A percentile compares a stretch with the other conserved stretches of the same genome.
Conservation (phyloP, 2,888 invertebrate genomes). For the Scaptomyza cyrtandrae region DNA sequence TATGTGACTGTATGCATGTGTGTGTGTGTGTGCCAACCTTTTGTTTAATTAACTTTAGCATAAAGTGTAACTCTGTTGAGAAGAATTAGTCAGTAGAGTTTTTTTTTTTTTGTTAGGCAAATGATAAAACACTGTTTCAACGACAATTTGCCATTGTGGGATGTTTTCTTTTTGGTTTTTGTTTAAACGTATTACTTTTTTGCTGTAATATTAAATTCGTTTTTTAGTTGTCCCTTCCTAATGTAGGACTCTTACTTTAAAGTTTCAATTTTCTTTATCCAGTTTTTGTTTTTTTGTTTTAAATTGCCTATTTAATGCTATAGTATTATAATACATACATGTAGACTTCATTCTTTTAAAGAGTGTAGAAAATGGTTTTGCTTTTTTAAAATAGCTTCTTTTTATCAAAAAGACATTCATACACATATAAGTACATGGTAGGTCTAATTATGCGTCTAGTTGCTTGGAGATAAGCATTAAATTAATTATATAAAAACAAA, state of each 20-base stretch:
- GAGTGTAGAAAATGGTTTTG: slow-evolving; percentile 78
- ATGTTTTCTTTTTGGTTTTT: slow-evolving; percentile 5
- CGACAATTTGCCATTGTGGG: slow-evolving; percentile 29
- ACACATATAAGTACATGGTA: slow-evolving; percentile 65
- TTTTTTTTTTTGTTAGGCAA: slow-evolving; percentile 32
- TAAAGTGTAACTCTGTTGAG: slow-evolving; percentile 72
- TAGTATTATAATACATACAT: slow-evolving; percentile 77
- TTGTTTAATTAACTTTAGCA: slow-evolving; percentile 59
- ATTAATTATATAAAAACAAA: slow-evolving; percentile 59
- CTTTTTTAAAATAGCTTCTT: slow-evolving; percentile 79
- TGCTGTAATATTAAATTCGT: slow-evolving; percentile 73
- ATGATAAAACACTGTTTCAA: slow-evolving; percentile 38
- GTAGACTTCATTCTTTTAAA: slow-evolving; percentile 81
- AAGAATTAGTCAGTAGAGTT: slow-evolving; percentile 64
- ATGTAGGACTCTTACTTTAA: slow-evolving; percentile 76
- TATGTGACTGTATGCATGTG: slow-evolving; percentile 5
- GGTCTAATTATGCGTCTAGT: slow-evolving; percentile 74
- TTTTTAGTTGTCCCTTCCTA: slow-evolving; percentile 73
- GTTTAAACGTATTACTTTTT: slow-evolving; percentile 36
- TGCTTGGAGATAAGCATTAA: slow-evolving; percentile 72
- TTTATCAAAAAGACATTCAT: slow-evolving; percentile 80
- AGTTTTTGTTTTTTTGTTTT: slow-evolving; percentile 39
- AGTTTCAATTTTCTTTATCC: slow-evolving; percentile 41
- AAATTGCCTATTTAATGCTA: slow-evolving; percentile 77
- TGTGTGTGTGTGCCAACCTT: slow-evolving; percentile 58